A percentile compares a stretch with the other conserved stretches of the same genome.
Evolutionary conservation across 1,140 invertebrate species (phyloP).

Genomic region (Drosophila simulans): DNA sequence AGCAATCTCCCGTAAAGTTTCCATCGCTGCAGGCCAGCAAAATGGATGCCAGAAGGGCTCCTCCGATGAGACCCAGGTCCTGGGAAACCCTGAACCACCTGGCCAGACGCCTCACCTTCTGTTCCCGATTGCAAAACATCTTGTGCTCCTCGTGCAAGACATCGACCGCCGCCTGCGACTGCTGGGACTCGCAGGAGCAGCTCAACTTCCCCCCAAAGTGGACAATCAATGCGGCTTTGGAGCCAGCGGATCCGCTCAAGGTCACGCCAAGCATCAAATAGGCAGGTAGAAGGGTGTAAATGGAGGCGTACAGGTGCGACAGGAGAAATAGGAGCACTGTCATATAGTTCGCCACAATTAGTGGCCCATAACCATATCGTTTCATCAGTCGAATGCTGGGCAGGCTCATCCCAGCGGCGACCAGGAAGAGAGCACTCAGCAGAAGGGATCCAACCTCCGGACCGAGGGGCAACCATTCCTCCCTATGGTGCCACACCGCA

Average conservation of each 20-base stretch:
- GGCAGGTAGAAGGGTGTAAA: constrained; percentile 86
- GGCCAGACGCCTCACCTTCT: constrained; percentile 79
- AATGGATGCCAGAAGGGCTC: constrained; percentile 85
- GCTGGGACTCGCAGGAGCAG: constrained; percentile 86
- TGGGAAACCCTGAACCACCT: constrained; percentile 85
- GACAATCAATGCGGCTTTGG: constrained; percentile 87
- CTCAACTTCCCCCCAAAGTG: constrained; percentile 87
- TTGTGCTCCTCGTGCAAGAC: constrained; percentile 80
- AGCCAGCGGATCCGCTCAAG: constrained; percentile 85
- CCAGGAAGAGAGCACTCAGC: constrained; percentile 85
- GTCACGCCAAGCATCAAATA: constrained; percentile 87
- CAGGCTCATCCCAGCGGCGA: constrained; percentile 86
- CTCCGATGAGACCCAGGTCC: constrained; percentile 86
- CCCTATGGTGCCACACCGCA: constrained; percentile 85
- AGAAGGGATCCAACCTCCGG: constrained; percentile 86
- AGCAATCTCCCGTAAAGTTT: constrained; percentile 62
- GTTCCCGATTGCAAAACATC: constrained; percentile 83
- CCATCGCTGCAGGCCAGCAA: constrained; percentile 85
- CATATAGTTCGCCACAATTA: constrained; percentile 85
- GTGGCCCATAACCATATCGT: constrained; percentile 86
- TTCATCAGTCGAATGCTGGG: constrained; percentile 86
- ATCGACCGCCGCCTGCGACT: constrained; percentile 81
- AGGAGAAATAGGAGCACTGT: constrained; percentile 86
- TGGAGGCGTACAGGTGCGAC: constrained; percentile 87
- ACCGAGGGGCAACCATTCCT: constrained; percentile 77